Evolutionary conservation across 2,888 invertebrate species (phyloP), one percentile per base, ranked within the genome.

Genomic region (Phoenoteleia sp.): DNA sequence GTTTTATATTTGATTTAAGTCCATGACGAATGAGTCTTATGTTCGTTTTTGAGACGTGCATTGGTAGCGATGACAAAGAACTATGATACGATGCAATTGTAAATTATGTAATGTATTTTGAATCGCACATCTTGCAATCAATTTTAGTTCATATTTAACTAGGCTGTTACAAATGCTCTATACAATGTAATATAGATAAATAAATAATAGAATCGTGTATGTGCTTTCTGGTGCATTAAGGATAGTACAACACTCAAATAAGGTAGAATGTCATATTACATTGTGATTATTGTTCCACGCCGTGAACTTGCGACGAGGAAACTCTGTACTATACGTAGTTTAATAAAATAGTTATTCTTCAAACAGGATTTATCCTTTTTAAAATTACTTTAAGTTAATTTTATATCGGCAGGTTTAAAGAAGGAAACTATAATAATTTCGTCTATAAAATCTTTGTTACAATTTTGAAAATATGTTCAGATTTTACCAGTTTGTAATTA

Each of bases 41-140:
- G 62, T 79, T 79, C 17, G 15, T 66, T 75, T 69, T 0, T 3
- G 29, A 72, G 25, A 25, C 23, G 15, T 21, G 27, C 54, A 58
- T 47, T 19, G 21, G 62, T 54, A 67, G 62, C 33, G 45, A 39
- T 23, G 39, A 49, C 9, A 21, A 54, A 58, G 52, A 69, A 62
- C 13, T 36, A 71, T 64, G 54, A 76, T 67, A 58, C 19, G 13
- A 81, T 23, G 60, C 75, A 71, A 79, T 66, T 79, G 77, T 83
- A 77, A 83, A 83, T 77, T 66, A 83, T 83, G 83, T 79, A 83
- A 83, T 83, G 54, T 79, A 83, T 72, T 77, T 58, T 66, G 42
- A 72, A 64, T 47, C 83, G 77, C 83, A 83, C 83, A 83, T 52
- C 39, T 77, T 77, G 66, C 58, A 74, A 83, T 77, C 45, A 66